Evolutionary conservation across 2,888 invertebrate genomes (phyloP), one percentile per base, ranked within the genome.

Genomic region (Cataglyphis cursor): DNA sequence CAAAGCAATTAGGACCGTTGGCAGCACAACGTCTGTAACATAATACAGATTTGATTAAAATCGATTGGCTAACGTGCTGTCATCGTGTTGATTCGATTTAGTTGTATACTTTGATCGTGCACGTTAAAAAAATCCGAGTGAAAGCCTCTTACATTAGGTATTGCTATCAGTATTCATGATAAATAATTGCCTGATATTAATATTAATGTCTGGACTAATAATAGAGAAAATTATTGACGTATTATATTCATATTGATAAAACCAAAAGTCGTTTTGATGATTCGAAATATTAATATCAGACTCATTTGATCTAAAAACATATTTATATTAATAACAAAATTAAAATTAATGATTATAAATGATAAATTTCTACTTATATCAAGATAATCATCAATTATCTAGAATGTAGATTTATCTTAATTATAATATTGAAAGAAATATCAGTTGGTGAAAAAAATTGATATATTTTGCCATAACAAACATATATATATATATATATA

Each of bases 1-100:
- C 89, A 96, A 96, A 89, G 96, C 96, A 95, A 97, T 97, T 90
- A 97, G 95, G 83, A 97, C 95, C 90, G 96, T 96, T 93, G 97
- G 97, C 91, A 97, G 96, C 92, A 97, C 96, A 91, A 97, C 96
- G 94, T 97, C 97, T 97, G 95, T 87, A 95, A 96, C 92, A 84
- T 88, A 90, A 87, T 89, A 59, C 82, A 83, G 84, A 84, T 78
- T 68, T 64, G 51, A 85, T 86, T 85, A 84, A 48, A 44, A 61
- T 85, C 38, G 81, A 75, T 76, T 41, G 48, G 12, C 38, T 62
- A 28, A 76, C 62, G 24, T 75, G 62, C 51, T 81, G 38, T 76
- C 76, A 81, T 62, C 51, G 24, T 38, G 62, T 38, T 80, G 65
- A 80, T 82, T 80, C 57, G 24, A 82, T 78, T 80, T 59, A 44